Percentiles rank a stretch among this genome's conserved stretches.
These are phyloP conservation scores for Drosophila colorata DNA, from an alignment of 2,888 invertebrate genomes.

Conservation along the genomic window DNA sequence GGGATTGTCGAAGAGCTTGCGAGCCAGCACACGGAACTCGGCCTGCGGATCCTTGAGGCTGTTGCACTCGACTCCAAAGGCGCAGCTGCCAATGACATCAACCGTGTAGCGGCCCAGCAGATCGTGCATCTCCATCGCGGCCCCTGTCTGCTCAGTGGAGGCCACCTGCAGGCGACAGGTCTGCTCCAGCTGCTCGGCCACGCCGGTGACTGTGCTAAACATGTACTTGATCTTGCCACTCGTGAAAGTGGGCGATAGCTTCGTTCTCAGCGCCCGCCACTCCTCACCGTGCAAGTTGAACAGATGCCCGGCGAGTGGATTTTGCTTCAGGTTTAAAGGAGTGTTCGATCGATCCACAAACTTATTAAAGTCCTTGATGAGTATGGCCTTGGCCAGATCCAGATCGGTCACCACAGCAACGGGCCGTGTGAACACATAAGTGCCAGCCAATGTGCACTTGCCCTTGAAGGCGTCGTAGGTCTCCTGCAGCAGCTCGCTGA, in stretches of 20 bases:
- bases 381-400: constrained; percentile 80
- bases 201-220: constrained; percentile 83
- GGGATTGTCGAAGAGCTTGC: constrained; percentile 15
- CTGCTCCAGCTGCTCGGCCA: constrained; percentile 64
- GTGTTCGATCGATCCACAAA: constrained; percentile 81
- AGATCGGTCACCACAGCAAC: constrained; percentile 72
- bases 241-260: constrained; percentile 86
- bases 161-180: constrained; percentile 32
- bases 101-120: constrained; percentile 85
- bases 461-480: constrained; percentile 73
- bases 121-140: constrained; percentile 84
- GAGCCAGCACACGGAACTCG: constrained; percentile 78
- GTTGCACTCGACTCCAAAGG: constrained; percentile 85
- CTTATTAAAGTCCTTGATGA: constrained; percentile 84
- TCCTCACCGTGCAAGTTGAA: constrained; percentile 81
- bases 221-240: constrained; percentile 86
- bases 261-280: constrained; percentile 85
- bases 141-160: neutral
- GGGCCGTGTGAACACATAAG: constrained; percentile 73
- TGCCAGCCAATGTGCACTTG: constrained; percentile 63
- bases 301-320: constrained; percentile 82
- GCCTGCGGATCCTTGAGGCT: constrained; percentile 83
- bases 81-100: constrained; percentile 86
- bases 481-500: constrained; percentile 61
- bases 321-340: constrained; percentile 65